Base-by-base conservation (phyloP, 2,888 invertebrate genomes). In the Proisotoma minuta region DNA sequence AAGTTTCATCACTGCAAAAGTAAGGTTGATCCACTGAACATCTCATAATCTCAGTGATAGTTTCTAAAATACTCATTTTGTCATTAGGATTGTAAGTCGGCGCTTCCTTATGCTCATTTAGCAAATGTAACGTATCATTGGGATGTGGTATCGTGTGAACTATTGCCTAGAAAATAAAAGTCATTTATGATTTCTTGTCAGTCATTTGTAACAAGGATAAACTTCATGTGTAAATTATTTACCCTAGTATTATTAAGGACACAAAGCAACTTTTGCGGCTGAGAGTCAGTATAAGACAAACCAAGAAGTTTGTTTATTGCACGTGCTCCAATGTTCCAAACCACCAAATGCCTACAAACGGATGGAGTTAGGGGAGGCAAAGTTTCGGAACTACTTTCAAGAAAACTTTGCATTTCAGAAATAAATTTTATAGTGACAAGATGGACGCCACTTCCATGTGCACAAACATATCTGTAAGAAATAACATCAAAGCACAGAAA, bases 381-480 rank as follows among this genome's bases (percentile, higher is more conserved):
- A 26, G 60, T 56, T 18, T 63, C 52, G 1, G 56, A 58, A 3
- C 47, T 49, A 0, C 60, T 61, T n/a, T 65, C 39, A n/a, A 72
- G 48, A 49, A 68, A 72, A 2, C 39, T 50, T n/a, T 61, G 3
- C 2, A 72, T 40, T 60, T 68, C 67, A 15, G 65, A 58, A 2
- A 65, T 50, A 54, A 68, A 72, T 40, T 68, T 61, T 1, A 68
- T 61, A 27, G 57, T 65, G 15, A 72, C 47, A 0, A 72, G 29
- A 51, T 68, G 68, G 40, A 67, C 29, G 8, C 69, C 71, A 12
- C 62, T 62, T 20, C 67, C 67, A 51, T 70, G 67, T 23, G 68
- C 60, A 43, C 66, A 66, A 20, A 57, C 53, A 56, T 69, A 68
- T 24, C 71, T 64, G 23, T 49, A 39, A 39, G 20, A 4, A 18